Evolutionary conservation across 2,888 invertebrate genomes (phyloP), one percentile per base, ranked within the genome.

Genomic region (Pherbina coryleti): DNA sequence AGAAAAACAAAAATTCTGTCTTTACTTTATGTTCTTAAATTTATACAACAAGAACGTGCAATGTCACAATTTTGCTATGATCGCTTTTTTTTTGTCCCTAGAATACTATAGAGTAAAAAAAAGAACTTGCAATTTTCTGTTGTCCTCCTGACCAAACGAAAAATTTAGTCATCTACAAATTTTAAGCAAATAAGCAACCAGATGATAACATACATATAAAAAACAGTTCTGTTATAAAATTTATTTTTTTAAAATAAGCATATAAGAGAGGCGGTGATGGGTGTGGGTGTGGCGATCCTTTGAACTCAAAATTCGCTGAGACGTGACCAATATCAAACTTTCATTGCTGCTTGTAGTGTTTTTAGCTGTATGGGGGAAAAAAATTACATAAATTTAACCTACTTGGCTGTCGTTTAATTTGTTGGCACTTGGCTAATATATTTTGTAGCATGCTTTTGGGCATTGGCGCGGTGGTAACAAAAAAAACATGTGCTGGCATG

Each of bases 381-480:
- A 37, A 31, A 37, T 44, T 19, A 67, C 67, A 67, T 67, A 67
- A 67, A 67, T 67, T 67, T 67, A 37, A 67, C 67, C 67, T 44
- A 67, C 37, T 67, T 67, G 44, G 67, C 44, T 11, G 37, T 22
- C 67, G 37, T 37, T 67, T 67, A 67, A 67, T 67, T 67, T 67
- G 31, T 67, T 67, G 67, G 67, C 67, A 67, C 14, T 67, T 34
- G 22, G 44, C 44, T 67, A 44, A 44, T 67, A 34, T 67, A 67
- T 67, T 67, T 67, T 44, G 67, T 37, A 67, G 44, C 37, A 67
- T 34, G 37, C 44, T 67, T 67, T 37, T 22, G 67, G 44, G 67
- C 67, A n/a, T 67, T 34, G 44, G 44, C 14, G 11, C 11, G 14
- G 0, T 44, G 11, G 11, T 44, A 44, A 44, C 44, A 44, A 44